Evolutionary conservation across 2,888 invertebrate genomes (phyloP).

Genomic region (Agonopterix heracliana): DNA sequence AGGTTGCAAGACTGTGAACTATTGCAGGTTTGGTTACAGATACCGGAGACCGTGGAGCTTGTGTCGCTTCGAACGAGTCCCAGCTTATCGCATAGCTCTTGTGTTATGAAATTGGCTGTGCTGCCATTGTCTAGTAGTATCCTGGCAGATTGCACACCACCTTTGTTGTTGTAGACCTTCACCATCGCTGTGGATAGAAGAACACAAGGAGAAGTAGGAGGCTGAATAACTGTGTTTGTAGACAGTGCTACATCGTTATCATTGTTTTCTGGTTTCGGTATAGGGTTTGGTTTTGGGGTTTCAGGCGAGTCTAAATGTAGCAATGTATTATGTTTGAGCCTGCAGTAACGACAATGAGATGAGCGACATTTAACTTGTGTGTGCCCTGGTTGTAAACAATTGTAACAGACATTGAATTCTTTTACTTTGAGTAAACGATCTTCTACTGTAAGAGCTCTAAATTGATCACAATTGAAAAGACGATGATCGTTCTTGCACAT

Average conservation of each 20-base stretch:
- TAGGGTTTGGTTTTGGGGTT: not conserved
- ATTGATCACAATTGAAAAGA: not conserved
- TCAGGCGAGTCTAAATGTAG: too few relatives aligned
- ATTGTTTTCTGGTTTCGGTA: not conserved
- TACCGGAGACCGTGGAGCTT: conserved; percentile 10
- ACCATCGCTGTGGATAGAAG: not conserved
- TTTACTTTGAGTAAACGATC: not conserved
- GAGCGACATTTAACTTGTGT: not conserved
- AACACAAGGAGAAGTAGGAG: not conserved
- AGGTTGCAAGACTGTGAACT: not conserved
- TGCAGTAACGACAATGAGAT: not conserved
- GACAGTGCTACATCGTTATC: not conserved
- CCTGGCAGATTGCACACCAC: conserved; percentile 4
- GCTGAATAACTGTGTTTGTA: not conserved
- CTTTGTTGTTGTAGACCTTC: conserved; percentile 5
- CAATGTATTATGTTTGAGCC: not conserved
- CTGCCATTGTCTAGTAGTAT: conserved; percentile 15
- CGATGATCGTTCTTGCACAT: not conserved
- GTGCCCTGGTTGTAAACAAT: not conserved
- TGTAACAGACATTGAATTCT: not conserved
- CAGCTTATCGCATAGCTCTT: conserved; percentile 10
- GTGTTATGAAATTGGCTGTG: conserved; percentile 12
- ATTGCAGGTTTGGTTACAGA: not conserved
- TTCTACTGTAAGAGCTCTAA: not conserved
- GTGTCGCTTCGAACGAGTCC: conserved; percentile 7